These are phyloP conservation scores for Luffia ferchaultella DNA, from an alignment of 2,888 invertebrate genomes.

Conservation along the genomic window DNA sequence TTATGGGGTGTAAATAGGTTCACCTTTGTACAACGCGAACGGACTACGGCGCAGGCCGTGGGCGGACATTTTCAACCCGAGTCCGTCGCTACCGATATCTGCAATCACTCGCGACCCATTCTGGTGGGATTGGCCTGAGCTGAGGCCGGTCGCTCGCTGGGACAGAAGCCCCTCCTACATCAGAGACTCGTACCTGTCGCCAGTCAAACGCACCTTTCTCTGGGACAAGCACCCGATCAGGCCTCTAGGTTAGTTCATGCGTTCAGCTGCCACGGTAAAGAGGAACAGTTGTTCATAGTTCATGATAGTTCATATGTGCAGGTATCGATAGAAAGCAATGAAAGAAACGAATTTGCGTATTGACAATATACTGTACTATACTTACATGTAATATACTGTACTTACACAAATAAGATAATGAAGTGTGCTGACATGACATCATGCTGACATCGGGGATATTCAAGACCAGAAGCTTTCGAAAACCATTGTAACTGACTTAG, in stretches of 20 bases:
- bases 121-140: slow-evolving; percentile 87
- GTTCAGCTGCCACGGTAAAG: not conserved
- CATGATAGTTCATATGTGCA: too few species aligned
- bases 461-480: too few species aligned
- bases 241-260: slow-evolving; percentile 80
- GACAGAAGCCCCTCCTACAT: slow-evolving; percentile 80
- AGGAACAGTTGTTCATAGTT: not conserved
- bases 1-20: slow-evolving; percentile 63
- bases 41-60: slow-evolving; percentile 66
- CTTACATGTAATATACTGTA: too few species aligned
- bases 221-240: slow-evolving; percentile 92
- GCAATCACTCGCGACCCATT: slow-evolving; percentile 87
- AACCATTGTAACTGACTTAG: too few species aligned
- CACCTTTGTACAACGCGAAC: slow-evolving; percentile 76
- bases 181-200: slow-evolving; percentile 89
- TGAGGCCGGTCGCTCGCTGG: slow-evolving; percentile 78
- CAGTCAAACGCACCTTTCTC: slow-evolving; percentile 89
- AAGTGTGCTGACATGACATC: too few species aligned
- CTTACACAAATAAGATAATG: too few species aligned
- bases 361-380: too few species aligned
- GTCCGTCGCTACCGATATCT: slow-evolving; percentile 78
- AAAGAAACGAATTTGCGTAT: too few species aligned
- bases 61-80: slow-evolving; percentile 82
- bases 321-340: too few species aligned
- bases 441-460: too few species aligned